phyloP scores from a whole-genome alignment of 92 coral and sea anemone genomes.

The Muricea muricata region DNA sequence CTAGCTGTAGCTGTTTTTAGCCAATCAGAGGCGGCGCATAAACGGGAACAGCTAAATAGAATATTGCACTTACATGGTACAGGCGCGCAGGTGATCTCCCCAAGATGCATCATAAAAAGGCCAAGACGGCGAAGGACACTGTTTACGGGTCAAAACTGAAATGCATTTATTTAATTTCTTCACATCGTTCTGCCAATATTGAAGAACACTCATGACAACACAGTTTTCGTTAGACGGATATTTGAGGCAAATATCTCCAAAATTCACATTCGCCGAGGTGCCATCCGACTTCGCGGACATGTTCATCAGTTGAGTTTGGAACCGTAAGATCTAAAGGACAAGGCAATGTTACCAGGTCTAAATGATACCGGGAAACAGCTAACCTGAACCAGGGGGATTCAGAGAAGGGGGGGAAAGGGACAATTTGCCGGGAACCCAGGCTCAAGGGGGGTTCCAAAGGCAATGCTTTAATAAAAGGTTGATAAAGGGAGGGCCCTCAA shows the following conservation, averaged over 20 bases:
- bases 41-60: no score
- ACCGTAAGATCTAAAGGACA: conserved; percentile 40
- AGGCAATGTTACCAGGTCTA: not conserved
- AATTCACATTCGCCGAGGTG: conserved; percentile 61
- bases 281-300: conserved; percentile 69
- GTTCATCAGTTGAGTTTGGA: conserved; percentile 48
- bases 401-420: no score
- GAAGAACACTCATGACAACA: conserved; percentile 81
- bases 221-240: conserved; percentile 81
- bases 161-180: conserved; percentile 73
- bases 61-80: conserved; percentile 75
- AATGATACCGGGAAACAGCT: no score
- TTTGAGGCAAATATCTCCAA: conserved; percentile 82
- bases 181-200: conserved; percentile 84
- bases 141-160: conserved; percentile 19
- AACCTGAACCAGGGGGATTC: no score
- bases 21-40: no score
- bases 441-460: no score
- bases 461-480: no score
- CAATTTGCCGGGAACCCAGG: no score
- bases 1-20: no score
- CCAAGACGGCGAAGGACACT: not conserved
- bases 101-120: conserved; percentile 39
- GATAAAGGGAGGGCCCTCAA: no score
- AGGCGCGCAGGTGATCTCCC: conserved; percentile 63